Evolutionary conservation across 2,113 vertebrate genomes (phyloP).

Genomic region (Vombatus ursinus): DNA sequence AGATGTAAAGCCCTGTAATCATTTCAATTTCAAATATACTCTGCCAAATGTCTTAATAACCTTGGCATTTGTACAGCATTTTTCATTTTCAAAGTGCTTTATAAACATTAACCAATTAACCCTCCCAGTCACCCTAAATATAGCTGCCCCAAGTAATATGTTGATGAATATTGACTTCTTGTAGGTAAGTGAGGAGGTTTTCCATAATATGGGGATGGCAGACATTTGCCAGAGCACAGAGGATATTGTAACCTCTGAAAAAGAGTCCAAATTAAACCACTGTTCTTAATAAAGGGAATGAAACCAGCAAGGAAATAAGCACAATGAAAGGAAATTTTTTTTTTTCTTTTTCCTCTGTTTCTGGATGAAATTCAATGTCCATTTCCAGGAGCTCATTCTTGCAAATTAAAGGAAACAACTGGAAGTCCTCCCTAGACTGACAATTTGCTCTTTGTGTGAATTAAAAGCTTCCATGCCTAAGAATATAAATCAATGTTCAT

Average conservation of each 20-base stretch:
- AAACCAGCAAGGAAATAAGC: background rate
- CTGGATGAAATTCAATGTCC: slow-evolving; percentile 3
- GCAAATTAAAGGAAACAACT: slow-evolving; percentile 42
- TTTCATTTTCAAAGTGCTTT: slow-evolving; percentile 57
- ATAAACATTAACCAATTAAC: slow-evolving; percentile 57
- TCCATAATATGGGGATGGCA: background rate
- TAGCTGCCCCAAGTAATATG: background rate
- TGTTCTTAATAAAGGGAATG: background rate
- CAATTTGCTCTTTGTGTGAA: slow-evolving; percentile 23
- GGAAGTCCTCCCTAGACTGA: background rate
- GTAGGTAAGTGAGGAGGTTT: background rate
- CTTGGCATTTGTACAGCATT: slow-evolving; percentile 45
- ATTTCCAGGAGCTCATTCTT: slow-evolving; percentile 21
- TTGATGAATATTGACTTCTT: background rate
- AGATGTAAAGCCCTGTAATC: slow-evolving; percentile 57
- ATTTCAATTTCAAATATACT: slow-evolving; percentile 21
- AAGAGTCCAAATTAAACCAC: background rate
- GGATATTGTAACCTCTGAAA: background rate
- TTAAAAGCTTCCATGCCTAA: slow-evolving; percentile 13
- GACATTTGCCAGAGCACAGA: background rate
- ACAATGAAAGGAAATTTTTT: background rate
- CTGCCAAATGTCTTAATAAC: slow-evolving; percentile 64
- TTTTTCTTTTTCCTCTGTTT: background rate
- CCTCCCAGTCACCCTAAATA: background rate
- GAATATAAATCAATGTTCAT: background rate